phyloP scores from a whole-genome alignment of 2,113 vertebrate genomes.

The Stercorarius parasiticus region DNA sequence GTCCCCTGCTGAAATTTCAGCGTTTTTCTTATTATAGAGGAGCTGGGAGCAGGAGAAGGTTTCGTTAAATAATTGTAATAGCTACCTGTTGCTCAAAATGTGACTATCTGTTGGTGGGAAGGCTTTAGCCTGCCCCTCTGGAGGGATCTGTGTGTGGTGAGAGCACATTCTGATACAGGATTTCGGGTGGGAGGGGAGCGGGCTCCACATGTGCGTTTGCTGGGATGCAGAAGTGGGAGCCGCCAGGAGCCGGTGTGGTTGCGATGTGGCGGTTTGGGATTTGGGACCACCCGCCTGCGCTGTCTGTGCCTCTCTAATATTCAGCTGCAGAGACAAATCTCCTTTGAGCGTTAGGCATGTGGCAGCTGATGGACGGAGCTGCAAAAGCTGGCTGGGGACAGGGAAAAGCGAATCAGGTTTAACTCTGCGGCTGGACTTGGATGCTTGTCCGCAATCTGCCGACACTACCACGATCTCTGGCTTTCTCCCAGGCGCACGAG shows the following conservation, averaged over 20 bases:
- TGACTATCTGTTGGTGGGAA: background rate
- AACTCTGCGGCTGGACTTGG: background rate
- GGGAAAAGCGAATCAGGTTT: background rate
- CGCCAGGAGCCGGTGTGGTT: background rate
- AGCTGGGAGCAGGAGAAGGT: background rate
- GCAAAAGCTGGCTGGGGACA: background rate
- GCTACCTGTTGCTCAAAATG: background rate
- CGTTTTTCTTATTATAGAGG: background rate
- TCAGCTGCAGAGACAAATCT: background rate
- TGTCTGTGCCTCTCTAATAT: background rate
- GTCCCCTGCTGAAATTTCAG: background rate
- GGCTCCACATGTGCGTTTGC: rapidly evolving
- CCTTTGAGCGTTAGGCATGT: rapidly evolving
- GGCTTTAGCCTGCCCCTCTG: background rate
- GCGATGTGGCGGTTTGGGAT: rapidly evolving
- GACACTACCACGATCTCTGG: background rate
- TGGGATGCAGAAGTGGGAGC: rapidly evolving
- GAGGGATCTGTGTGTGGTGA: background rate
- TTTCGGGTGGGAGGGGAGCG: background rate
- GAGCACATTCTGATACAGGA: background rate
- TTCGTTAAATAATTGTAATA: background rate
- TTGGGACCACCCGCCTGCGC: background rate
- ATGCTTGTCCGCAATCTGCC: rapidly evolving
- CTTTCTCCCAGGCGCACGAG: background rate
- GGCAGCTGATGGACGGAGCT: background rate